Percentiles rank a stretch among this genome's conserved stretches.
These are phyloP conservation scores for Cyanoderma ruficeps DNA, from an alignment of 2,113 vertebrate species.

Conservation along the genomic window DNA sequence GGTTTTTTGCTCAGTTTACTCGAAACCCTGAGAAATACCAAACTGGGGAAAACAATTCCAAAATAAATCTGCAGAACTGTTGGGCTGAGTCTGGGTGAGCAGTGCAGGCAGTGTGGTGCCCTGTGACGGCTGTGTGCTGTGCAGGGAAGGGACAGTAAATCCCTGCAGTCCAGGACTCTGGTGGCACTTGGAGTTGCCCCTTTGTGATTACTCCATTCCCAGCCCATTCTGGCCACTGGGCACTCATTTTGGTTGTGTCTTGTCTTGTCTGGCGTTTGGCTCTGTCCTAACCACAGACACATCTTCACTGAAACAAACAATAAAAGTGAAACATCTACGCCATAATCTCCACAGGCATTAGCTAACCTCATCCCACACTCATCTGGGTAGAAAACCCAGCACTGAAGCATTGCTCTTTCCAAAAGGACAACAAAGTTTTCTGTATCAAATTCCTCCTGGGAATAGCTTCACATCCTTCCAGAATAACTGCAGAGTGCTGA, in stretches of 20 bases:
- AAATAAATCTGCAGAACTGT: background rate
- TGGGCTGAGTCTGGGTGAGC: background rate
- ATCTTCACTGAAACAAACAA: background rate
- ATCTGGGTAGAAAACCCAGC: background rate
- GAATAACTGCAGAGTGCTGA: background rate
- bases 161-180: background rate
- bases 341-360: background rate
- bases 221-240: background rate
- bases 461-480: background rate
- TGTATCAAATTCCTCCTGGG: background rate
- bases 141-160: background rate
- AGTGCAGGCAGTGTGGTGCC: fast-evolving
- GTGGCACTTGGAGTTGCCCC: background rate
- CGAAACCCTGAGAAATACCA: background rate
- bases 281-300: background rate
- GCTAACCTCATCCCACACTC: background rate
- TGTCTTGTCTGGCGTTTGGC: background rate
- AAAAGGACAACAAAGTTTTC: background rate
- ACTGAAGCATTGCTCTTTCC: background rate
- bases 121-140: background rate
- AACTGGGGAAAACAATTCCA: background rate
- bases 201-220: background rate
- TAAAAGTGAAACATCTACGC: background rate
- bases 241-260: background rate
- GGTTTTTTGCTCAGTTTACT: fast-evolving